These are phyloP conservation scores for Caenorhabditis panamensis DNA, from an alignment of 2,888 invertebrate species.

Conservation along the genomic window DNA sequence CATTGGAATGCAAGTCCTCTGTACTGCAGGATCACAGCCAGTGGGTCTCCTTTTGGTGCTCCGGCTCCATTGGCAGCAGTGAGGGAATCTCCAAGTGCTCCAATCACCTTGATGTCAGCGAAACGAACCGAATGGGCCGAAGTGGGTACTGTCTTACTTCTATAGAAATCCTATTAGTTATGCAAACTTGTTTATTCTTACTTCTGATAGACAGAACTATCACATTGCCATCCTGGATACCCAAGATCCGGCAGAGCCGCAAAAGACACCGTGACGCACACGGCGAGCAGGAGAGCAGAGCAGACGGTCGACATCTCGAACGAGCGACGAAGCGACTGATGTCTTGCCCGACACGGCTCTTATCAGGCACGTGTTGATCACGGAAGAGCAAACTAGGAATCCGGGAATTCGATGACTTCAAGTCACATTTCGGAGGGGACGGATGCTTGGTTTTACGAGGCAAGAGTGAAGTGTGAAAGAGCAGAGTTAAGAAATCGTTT, in stretches of 20 bases:
- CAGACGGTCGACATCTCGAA: conserved; percentile 8
- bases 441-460: not conserved
- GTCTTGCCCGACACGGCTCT: conserved; percentile 11
- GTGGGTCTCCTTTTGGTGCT: conserved; percentile 67
- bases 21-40: conserved; percentile 74
- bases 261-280: conserved; percentile 5
- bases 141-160: conserved; percentile 82
- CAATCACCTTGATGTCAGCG: conserved; percentile 72
- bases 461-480: not conserved
- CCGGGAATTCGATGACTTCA: conserved; percentile 7
- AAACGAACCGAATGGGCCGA: conserved; percentile 69
- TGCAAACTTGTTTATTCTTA: too few relatives aligned
- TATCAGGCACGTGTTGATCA: conserved; percentile 36
- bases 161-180: conserved; percentile 22
- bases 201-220: conserved; percentile 48
- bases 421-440: conserved; percentile 5
- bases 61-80: conserved; percentile 77
- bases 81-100: conserved; percentile 73
- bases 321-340: conserved; percentile 22
- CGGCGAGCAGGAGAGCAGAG: conserved; percentile 12
- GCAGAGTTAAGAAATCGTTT: not conserved
- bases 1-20: conserved; percentile 73
- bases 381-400: conserved; percentile 3
- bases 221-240: conserved; percentile 69
- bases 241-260: conserved; percentile 64